A percentile compares a stretch with the other conserved stretches of the same genome.
Evolutionary conservation across 2,113 vertebrate genomes (phyloP).

Genomic region (Numenius arquata): DNA sequence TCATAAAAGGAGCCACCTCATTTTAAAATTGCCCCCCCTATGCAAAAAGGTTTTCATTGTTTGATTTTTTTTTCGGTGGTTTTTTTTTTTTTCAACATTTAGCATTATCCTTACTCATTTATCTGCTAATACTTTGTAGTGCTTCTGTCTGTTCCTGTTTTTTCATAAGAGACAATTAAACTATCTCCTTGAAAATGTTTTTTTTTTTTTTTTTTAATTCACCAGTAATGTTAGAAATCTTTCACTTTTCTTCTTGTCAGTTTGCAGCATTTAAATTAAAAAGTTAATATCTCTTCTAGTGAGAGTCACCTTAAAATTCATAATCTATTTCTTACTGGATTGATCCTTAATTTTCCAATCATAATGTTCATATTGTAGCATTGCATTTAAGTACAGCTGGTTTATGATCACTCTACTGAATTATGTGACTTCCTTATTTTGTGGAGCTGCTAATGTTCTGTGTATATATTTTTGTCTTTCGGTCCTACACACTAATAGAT

Average conservation of each 20-base stretch:
- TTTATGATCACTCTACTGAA: background rate
- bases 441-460: background rate
- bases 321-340: background rate
- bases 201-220: background rate
- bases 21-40: background rate
- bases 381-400: background rate
- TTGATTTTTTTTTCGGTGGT: background rate
- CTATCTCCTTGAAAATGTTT: background rate
- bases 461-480: background rate
- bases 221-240: background rate
- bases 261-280: background rate
- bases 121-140: background rate
- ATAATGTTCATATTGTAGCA: background rate
- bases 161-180: background rate
- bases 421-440: background rate
- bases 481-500: background rate
- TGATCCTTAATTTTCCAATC: background rate
- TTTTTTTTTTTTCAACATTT: background rate
- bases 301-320: background rate
- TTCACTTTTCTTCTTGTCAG: background rate
- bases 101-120: background rate
- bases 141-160: background rate
- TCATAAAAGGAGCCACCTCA: background rate
- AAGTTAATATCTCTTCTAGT: background rate
- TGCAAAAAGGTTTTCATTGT: background rate